A percentile compares a stretch with the other conserved stretches of the same genome.
These are phyloP conservation scores for Sebastes dallii DNA, from an alignment of 2,797 vertebrate genomes.

Conservation along the genomic window DNA sequence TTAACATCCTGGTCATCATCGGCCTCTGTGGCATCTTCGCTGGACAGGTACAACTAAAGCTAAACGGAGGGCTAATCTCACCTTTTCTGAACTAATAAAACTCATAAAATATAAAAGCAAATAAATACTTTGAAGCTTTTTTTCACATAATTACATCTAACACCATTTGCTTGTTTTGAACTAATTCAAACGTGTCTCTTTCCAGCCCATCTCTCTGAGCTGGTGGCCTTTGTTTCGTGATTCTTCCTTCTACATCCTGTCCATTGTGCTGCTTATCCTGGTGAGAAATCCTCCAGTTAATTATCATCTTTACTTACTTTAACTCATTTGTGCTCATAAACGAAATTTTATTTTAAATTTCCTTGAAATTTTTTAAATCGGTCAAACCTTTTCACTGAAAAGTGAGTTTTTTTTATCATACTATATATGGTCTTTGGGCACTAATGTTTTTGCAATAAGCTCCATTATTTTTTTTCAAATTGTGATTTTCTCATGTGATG, in stretches of 20 bases:
- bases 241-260: conserved; percentile 83
- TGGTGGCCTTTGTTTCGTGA: conserved; percentile 88
- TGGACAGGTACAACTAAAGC: conserved; percentile 70
- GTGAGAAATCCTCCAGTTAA: conserved; percentile 64
- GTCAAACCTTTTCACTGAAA: too few species aligned
- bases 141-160: background rate
- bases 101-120: background rate
- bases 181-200: background rate
- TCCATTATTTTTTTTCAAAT: too few species aligned
- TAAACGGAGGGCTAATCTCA: background rate
- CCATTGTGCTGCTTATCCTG: conserved; percentile 84
- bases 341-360: too few species aligned
- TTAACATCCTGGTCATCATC: conserved; percentile 87
- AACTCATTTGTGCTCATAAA: too few species aligned
- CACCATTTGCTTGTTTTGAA: background rate
- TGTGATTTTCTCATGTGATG: too few species aligned
- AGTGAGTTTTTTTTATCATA: too few species aligned
- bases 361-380: too few species aligned
- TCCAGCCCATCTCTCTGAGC: conserved; percentile 80
- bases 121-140: background rate
- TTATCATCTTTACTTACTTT: background rate
- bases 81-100: background rate
- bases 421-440: too few species aligned
- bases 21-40: conserved; percentile 85
- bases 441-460: accelerated